Conservation (phyloP, 2,888 invertebrate genomes). For the Malthinus flaveolus region DNA sequence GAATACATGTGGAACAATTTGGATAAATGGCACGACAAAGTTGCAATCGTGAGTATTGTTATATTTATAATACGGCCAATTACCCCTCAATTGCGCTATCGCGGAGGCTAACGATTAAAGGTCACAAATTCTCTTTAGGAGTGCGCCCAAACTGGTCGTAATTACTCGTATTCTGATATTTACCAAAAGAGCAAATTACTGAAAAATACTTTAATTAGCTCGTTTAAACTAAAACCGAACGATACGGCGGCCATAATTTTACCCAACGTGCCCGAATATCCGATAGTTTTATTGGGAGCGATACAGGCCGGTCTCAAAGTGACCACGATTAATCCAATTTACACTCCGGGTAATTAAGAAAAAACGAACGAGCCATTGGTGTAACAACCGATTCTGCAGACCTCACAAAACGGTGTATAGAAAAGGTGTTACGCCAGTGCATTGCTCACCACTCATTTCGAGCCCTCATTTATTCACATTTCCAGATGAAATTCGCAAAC, state of each 20-base stretch:
- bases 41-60: conserved; percentile 63
- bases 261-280: conserved; percentile 75
- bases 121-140: conserved; percentile 57
- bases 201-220: conserved; percentile 55
- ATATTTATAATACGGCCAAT: too few relatives aligned
- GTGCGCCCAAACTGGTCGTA: conserved; percentile 68
- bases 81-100: too few relatives aligned
- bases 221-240: conserved; percentile 63
- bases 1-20: conserved; percentile 67
- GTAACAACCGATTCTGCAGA: too few relatives aligned
- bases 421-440: too few relatives aligned
- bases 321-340: conserved; percentile 73
- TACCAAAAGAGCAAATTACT: conserved; percentile 66
- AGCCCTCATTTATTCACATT: conserved; percentile 57
- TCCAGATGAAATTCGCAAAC: conserved; percentile 72
- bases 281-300: conserved; percentile 65
- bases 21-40: conserved; percentile 66
- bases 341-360: conserved; percentile 55
- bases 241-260: conserved; percentile 66
- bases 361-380: too few relatives aligned
- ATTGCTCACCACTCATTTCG: too few relatives aligned
- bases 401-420: too few relatives aligned
- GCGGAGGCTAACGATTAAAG: neutral
- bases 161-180: conserved; percentile 69
- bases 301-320: conserved; percentile 69